phyloP scores from a whole-genome alignment of 35 echinoderm and acorn worm species.

The Chiridota heheva region DNA sequence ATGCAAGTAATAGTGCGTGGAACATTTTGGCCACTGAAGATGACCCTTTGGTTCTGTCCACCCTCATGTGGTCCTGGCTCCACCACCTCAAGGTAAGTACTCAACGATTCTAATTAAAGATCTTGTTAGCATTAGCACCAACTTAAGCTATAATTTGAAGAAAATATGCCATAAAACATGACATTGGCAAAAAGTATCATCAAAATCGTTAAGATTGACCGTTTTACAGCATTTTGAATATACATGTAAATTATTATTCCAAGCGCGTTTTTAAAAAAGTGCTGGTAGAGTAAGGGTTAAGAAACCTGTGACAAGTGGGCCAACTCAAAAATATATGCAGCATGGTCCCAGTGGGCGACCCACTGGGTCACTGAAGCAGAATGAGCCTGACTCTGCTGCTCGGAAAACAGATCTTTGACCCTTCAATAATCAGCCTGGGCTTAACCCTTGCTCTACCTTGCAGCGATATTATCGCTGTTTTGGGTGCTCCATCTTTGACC shows the following conservation, averaged over 20 bases:
- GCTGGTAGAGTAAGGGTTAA: too few species aligned
- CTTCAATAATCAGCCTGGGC: too few species aligned
- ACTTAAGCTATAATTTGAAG: neutral
- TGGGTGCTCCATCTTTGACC: too few species aligned
- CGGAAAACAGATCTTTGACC: too few species aligned
- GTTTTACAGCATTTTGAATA: neutral
- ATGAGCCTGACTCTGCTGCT: too few species aligned
- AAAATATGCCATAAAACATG: neutral
- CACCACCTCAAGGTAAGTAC: conserved; percentile 39
- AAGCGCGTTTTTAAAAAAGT: too few species aligned
- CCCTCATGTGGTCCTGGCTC: conserved; percentile 56
- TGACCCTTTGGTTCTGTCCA: conserved; percentile 29
- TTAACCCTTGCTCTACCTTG: too few species aligned
- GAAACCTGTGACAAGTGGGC: too few species aligned
- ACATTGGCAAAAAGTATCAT: neutral
- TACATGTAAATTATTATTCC: neutral
- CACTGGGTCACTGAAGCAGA: too few species aligned
- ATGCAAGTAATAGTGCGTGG: conserved; percentile 47
- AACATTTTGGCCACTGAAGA: conserved; percentile 36
- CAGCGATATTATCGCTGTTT: too few species aligned
- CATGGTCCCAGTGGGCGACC: too few species aligned
- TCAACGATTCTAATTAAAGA: neutral
- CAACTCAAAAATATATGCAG: too few species aligned
- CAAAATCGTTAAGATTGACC: neutral
- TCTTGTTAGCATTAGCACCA: neutral